Evolutionary conservation across 2,797 vertebrate species (phyloP).

Genomic region (Cossypha polioptera): DNA sequence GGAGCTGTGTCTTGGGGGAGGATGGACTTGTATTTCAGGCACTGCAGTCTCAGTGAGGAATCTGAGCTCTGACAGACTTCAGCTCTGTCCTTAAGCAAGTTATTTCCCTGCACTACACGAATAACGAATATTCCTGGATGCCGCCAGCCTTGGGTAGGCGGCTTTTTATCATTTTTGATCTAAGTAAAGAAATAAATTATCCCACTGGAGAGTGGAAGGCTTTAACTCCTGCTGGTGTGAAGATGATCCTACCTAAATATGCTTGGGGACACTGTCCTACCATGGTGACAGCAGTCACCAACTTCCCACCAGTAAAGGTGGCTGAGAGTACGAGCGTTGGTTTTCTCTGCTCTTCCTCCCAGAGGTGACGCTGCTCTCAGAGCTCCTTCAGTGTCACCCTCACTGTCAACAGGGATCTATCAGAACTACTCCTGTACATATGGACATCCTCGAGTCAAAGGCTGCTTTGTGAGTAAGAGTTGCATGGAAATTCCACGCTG

Average conservation of each 20-base stretch:
- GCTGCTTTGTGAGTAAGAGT: background rate
- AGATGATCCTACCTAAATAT: background rate
- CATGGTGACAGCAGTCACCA: background rate
- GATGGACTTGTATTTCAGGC: slow-evolving; percentile 52
- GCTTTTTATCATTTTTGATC: slow-evolving; percentile 35
- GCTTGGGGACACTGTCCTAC: background rate
- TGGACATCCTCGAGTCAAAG: background rate
- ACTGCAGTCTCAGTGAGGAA: background rate
- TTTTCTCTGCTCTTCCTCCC: background rate
- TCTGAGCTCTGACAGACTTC: background rate
- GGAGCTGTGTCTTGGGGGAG: background rate
- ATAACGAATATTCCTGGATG: slow-evolving; percentile 11
- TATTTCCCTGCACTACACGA: background rate
- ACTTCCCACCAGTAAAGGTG: too few species aligned
- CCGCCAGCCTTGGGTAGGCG: slow-evolving; percentile 19
- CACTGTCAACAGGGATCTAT: background rate
- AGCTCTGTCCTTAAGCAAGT: slow-evolving; percentile 11
- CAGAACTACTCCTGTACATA: background rate
- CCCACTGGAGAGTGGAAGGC: background rate
- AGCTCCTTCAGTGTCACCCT: background rate
- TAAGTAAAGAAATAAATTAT: slow-evolving; percentile 26
- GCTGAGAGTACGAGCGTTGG: accelerated
- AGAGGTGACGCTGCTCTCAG: background rate
- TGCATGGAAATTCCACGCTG: background rate
- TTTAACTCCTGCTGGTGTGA: background rate